Percentiles rank a stretch among this genome's conserved stretches.
These are phyloP conservation scores for Gambusia yucatana DNA, from an alignment of 2,797 vertebrate genomes.

Conservation along the genomic window DNA sequence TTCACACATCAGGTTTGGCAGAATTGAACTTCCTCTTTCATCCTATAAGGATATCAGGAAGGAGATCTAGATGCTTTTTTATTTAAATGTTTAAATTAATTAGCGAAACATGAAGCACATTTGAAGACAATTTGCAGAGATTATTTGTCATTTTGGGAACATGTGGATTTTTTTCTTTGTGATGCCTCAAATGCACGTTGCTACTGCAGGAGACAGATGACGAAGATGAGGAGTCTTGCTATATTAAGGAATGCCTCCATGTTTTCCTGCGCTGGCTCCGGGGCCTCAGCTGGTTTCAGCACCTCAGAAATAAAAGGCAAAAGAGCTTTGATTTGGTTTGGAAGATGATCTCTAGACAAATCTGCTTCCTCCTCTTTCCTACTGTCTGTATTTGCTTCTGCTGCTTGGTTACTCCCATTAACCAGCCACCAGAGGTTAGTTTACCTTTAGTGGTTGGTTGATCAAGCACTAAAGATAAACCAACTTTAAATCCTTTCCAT, in stretches of 20 bases:
- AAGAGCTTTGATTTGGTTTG: conserved; percentile 74
- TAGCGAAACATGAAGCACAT: not conserved
- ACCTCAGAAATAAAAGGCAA: conserved; percentile 88
- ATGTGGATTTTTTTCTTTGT: not conserved
- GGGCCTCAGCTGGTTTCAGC: conserved; percentile 76
- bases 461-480: too few relatives aligned
- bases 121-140: not conserved
- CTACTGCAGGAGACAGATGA: conserved; percentile 71
- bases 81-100: not conserved
- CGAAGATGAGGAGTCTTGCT: conserved; percentile 78
- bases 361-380: not conserved
- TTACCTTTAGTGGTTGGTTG: too few relatives aligned
- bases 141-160: not conserved
- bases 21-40: not conserved
- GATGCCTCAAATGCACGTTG: conserved; percentile 38
- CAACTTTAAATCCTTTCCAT: too few relatives aligned
- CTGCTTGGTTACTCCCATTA: conserved; percentile 1
- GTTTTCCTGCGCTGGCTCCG: conserved; percentile 84
- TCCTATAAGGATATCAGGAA: not conserved
- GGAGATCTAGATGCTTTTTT: not conserved
- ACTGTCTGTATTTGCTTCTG: not conserved
- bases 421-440: too few relatives aligned
- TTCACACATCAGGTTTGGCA: not conserved
- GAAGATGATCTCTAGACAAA: conserved; percentile 28
- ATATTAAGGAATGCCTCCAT: conserved; percentile 80